These are phyloP conservation scores for Potorous gilbertii DNA, from an alignment of 2,797 vertebrate genomes.

Conservation along the genomic window DNA sequence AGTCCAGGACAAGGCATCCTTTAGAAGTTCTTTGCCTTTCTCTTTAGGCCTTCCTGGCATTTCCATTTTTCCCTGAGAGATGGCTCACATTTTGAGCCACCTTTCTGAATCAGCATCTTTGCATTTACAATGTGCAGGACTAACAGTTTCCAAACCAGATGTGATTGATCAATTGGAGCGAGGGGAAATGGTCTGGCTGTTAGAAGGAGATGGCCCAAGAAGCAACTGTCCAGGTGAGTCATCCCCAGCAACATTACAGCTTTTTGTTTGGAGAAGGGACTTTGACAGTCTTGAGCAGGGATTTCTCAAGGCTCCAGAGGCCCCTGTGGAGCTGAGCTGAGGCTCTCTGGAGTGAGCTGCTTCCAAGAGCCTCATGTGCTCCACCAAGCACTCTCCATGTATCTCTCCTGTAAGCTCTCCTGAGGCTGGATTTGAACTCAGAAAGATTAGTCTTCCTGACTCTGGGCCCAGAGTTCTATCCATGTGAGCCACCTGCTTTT, in stretches of 20 bases:
- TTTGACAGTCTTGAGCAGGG: not conserved
- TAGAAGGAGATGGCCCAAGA: not conserved
- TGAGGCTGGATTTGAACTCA: too few relatives aligned
- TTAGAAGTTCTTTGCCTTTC: not conserved
- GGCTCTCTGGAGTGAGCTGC: not conserved
- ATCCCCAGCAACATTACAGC: not conserved
- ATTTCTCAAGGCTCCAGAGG: not conserved
- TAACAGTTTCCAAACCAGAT: not conserved
- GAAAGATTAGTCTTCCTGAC: too few relatives aligned
- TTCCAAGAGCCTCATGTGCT: not conserved
- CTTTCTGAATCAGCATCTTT: not conserved
- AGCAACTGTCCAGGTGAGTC: not conserved
- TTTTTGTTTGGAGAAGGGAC: not conserved
- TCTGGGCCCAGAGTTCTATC: too few relatives aligned
- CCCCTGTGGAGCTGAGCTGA: not conserved
- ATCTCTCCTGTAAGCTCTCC: too few relatives aligned
- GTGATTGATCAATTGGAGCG: not conserved
- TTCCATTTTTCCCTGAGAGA: not conserved
- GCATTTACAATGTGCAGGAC: not conserved
- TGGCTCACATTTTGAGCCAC: not conserved
- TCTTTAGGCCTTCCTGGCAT: not conserved
- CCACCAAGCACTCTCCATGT: too few relatives aligned
- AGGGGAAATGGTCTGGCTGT: not conserved
- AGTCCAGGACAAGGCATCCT: not conserved
- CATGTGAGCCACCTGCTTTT: not conserved